These are phyloP conservation scores for Poeciliopsis paucimaculata DNA, from an alignment of 2,797 vertebrate genomes.

Conservation along the genomic window DNA sequence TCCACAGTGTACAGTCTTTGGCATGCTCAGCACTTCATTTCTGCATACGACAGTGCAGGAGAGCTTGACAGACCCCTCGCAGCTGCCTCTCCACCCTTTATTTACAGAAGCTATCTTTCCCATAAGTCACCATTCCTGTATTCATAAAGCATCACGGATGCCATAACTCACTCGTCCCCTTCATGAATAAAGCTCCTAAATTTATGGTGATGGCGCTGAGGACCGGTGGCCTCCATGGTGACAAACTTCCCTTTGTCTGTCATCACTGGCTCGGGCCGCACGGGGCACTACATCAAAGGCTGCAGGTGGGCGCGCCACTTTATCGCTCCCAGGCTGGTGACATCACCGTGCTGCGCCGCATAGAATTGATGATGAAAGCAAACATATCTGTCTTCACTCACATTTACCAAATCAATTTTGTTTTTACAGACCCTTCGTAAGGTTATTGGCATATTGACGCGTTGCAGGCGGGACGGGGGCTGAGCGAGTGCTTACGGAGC, in stretches of 20 bases:
- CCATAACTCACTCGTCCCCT: constrained; percentile 77
- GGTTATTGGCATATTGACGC: constrained; percentile 99
- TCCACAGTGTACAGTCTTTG: background rate
- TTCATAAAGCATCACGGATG: constrained; percentile 89
- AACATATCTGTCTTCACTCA: constrained; percentile 99
- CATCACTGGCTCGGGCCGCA: constrained; percentile 80
- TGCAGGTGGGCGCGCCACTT: constrained; percentile 94
- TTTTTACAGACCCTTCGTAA: constrained; percentile 90
- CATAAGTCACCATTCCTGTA: constrained; percentile 97
- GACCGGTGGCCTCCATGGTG: constrained; percentile 93
- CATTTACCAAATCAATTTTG: constrained; percentile 99
- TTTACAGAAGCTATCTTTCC: constrained; percentile 91
- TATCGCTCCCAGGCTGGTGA: constrained; percentile 97
- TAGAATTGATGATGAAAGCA: constrained; percentile 99
- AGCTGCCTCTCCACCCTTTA: constrained; percentile 80
- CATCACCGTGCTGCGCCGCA: constrained; percentile 92
- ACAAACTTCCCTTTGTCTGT: constrained; percentile 92
- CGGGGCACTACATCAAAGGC: constrained; percentile 89
- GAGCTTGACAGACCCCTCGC: constrained; percentile 62
- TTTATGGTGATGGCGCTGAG: constrained; percentile 96
- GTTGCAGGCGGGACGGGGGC: constrained; percentile 70
- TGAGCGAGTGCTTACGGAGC: constrained; percentile 23
- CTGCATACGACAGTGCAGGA: constrained; percentile 67
- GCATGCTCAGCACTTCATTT: constrained; percentile 45
- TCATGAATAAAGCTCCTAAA: constrained; percentile 92